Evolutionary conservation across 2,113 vertebrate species (phyloP).

Genomic region (Oostethus manadensis): DNA sequence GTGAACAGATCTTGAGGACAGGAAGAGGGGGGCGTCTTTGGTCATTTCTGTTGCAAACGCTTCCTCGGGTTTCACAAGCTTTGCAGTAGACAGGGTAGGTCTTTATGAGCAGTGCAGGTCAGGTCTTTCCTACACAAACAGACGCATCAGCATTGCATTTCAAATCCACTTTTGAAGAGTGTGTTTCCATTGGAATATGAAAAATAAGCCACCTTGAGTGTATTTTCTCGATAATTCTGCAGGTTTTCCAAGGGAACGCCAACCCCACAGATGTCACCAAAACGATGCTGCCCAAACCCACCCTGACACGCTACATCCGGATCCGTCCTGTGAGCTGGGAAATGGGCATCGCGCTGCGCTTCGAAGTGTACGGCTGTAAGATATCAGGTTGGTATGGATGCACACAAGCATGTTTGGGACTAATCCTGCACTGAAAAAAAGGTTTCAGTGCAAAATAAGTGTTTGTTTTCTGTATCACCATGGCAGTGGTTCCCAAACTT

Average conservation of each 20-base stretch:
- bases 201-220: not conserved
- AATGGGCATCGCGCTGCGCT: constrained; percentile 90
- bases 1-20: constrained; percentile 25
- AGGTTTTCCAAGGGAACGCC: constrained; percentile 93
- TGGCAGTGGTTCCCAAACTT: no score
- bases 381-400: constrained; percentile 82
- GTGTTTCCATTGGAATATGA: not conserved
- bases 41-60: constrained; percentile 31
- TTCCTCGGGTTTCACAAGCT: constrained; percentile 39
- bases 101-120: not conserved
- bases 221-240: constrained; percentile 18
- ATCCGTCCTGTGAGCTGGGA: constrained; percentile 89
- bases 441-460: no score
- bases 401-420: not conserved
- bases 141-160: not conserved
- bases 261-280: constrained; percentile 85
- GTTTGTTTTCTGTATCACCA: no score
- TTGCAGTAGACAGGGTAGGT: constrained; percentile 7
- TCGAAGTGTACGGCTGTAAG: constrained; percentile 96
- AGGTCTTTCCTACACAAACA: not conserved
- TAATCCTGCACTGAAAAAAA: not conserved
- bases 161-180: not conserved
- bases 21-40: constrained; percentile 33
- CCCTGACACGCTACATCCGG: constrained; percentile 86
- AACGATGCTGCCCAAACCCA: constrained; percentile 83